phyloP scores from a whole-genome alignment of 2,888 invertebrate species.

The Acrobasis consociella region DNA sequence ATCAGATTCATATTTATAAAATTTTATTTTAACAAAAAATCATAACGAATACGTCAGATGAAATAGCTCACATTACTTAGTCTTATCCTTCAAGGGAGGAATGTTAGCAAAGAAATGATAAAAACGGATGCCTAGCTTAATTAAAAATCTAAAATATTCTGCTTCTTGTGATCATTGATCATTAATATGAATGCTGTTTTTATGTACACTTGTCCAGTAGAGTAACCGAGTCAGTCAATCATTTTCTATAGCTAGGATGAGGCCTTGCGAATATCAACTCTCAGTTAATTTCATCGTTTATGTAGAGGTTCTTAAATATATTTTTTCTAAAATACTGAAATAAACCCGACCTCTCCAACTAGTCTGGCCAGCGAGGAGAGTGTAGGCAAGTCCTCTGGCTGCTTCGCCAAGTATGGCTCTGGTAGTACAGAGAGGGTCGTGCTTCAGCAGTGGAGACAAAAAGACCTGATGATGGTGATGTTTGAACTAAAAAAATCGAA shows the following conservation, averaged over 20 bases:
- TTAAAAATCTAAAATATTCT: slow-evolving; percentile 20
- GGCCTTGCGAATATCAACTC: neutral
- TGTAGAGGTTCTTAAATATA: too few relatives aligned
- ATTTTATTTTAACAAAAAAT: neutral
- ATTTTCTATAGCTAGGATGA: slow-evolving; percentile 35
- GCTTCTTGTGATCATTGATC: slow-evolving; percentile 13
- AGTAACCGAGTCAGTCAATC: slow-evolving; percentile 33
- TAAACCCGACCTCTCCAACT: too few relatives aligned
- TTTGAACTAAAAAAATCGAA: neutral
- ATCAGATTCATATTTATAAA: neutral
- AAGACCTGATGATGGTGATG: too few relatives aligned
- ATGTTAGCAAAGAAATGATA: slow-evolving; percentile 11
- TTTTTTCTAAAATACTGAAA: too few relatives aligned
- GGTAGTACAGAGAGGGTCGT: too few relatives aligned
- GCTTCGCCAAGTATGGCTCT: too few relatives aligned
- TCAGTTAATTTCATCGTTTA: neutral
- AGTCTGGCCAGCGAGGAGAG: too few relatives aligned
- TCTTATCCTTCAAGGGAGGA: slow-evolving; percentile 5
- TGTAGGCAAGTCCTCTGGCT: too few relatives aligned
- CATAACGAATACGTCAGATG: neutral
- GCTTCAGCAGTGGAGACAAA: too few relatives aligned
- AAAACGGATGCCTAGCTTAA: slow-evolving; percentile 20
- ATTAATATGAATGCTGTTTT: slow-evolving; percentile 17
- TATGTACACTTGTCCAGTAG: slow-evolving; percentile 5
- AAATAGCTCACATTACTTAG: slow-evolving; percentile 5